phyloP scores from a whole-genome alignment of 2,888 invertebrate species.

The Herminia tarsipennalis region DNA sequence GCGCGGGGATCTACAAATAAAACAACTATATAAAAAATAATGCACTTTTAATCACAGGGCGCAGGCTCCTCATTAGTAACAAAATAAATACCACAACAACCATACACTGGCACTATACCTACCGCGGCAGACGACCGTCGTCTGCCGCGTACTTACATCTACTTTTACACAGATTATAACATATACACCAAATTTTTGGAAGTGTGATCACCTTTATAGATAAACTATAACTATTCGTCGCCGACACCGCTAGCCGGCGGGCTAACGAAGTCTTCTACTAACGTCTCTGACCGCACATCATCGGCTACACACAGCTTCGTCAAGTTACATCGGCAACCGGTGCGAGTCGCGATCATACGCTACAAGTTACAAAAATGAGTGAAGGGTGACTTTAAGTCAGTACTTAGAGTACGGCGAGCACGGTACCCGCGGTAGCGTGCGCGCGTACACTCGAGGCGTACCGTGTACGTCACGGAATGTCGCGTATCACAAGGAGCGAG shows the following conservation, averaged over 20 bases:
- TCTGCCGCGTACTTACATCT: background rate
- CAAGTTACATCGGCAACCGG: too few relatives aligned
- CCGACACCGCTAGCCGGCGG: too few relatives aligned
- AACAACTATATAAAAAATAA: conserved; percentile 60
- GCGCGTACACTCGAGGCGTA: too few relatives aligned
- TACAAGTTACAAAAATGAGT: too few relatives aligned
- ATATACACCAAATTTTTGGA: conserved; percentile 6
- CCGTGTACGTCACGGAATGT: conserved; percentile 54
- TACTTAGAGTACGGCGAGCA: too few relatives aligned
- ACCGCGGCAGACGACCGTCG: conserved; percentile 17
- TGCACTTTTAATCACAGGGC: conserved; percentile 79
- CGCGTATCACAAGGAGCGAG: conserved; percentile 57
- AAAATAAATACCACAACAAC: conserved; percentile 76
- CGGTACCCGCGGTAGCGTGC: too few relatives aligned
- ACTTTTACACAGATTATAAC: conserved; percentile 3
- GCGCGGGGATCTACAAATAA: conserved; percentile 26
- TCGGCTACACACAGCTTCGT: background rate
- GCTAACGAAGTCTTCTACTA: too few relatives aligned
- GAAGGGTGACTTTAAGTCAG: background rate
- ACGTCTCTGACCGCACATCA: background rate
- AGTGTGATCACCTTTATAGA: background rate
- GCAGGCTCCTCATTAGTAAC: conserved; percentile 60
- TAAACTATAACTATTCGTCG: too few relatives aligned
- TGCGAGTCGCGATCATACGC: too few relatives aligned
- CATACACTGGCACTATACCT: conserved; percentile 60